A percentile compares a stretch with the other conserved stretches of the same genome.
Conservation (phyloP, 2,113 vertebrate genomes). For the Sander vitreus region DNA sequence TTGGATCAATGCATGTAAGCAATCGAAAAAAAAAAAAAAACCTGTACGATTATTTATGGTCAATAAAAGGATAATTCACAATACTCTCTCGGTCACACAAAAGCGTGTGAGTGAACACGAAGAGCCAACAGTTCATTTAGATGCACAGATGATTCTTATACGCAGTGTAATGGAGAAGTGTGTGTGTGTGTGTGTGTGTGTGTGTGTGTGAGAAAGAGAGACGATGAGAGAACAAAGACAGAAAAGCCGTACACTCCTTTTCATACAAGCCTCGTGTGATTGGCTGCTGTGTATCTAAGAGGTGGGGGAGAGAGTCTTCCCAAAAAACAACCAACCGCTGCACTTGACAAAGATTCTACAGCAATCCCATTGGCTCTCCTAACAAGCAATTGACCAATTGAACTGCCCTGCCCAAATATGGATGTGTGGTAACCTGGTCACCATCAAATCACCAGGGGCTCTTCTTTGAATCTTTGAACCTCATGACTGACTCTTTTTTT, state of each 20-base stretch:
- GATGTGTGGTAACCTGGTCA: conserved; percentile 23
- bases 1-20: too few species aligned
- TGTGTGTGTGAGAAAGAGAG: background rate
- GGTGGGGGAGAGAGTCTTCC: background rate
- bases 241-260: background rate
- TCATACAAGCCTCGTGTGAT: background rate
- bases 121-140: background rate
- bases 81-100: background rate
- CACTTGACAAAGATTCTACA: background rate
- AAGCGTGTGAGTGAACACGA: background rate
- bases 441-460: background rate
- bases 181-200: background rate
- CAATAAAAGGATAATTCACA: background rate
- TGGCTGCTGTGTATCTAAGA: conserved; percentile 30
- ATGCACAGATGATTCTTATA: background rate
- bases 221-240: background rate
- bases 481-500: conserved; percentile 7
- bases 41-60: background rate
- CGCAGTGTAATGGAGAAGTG: too few species aligned
- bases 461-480: background rate
- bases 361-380: conserved; percentile 2
- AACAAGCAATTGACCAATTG: background rate
- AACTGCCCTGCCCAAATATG: conserved; percentile 20
- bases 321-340: conserved; percentile 12
- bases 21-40: too few species aligned